Conservation (phyloP, 2,113 vertebrate genomes). For the Tricholaema leucomelas region DNA sequence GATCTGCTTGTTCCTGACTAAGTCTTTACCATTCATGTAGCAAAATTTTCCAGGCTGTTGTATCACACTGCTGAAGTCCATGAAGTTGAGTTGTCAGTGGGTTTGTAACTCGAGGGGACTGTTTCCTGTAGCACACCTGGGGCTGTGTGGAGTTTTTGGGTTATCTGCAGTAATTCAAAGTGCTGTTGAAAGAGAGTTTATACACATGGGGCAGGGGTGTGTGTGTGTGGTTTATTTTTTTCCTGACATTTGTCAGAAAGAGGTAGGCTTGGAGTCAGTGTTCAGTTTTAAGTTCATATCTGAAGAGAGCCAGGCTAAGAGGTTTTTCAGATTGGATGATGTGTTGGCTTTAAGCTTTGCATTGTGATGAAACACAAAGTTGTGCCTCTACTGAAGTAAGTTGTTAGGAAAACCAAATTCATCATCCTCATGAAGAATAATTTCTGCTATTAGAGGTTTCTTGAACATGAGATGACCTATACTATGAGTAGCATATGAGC, state of each 20-base stretch:
- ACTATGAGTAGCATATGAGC: neutral
- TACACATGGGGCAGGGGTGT: neutral
- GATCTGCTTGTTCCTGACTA: conserved; percentile 47
- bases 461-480: neutral
- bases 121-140: neutral
- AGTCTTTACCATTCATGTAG: neutral
- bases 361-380: neutral
- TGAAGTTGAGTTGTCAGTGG: neutral
- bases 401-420: neutral
- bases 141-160: neutral
- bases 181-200: neutral
- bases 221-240: neutral
- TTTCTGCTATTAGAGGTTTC: neutral
- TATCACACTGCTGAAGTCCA: neutral
- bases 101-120: neutral
- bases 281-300: neutral
- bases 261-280: neutral
- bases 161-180: neutral
- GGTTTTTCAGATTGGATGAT: neutral
- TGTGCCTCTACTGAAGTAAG: neutral
- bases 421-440: neutral
- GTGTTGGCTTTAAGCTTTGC: neutral
- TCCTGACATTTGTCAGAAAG: neutral
- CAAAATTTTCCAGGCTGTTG: neutral
- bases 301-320: neutral